Base-by-base conservation (phyloP, 2,113 vertebrate species). In the Crypturellus undulatus region DNA sequence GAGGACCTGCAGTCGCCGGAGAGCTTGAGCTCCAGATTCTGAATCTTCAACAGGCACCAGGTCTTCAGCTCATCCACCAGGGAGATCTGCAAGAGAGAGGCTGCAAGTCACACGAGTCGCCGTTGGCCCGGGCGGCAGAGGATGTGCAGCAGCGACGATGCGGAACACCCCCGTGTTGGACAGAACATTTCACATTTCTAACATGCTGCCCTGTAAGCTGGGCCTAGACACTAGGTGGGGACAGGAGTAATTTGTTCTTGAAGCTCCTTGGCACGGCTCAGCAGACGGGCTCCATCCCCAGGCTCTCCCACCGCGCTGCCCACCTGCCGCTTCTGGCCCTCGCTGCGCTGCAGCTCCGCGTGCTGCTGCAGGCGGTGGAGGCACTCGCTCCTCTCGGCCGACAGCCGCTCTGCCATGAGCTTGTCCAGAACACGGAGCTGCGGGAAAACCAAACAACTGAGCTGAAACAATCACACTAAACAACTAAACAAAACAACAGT, bases 11-110 rank as follows among this genome's bases (percentile, higher is more conserved):
- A 97, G 43, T 99, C 99, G 78, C 98, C 98, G 30, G 98, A 98
- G 90, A 99, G 97, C 80, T 97, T 98, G 58, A 98, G 91, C 96
- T 99, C 99, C 96, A 99, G 97, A 96, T 98, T 98, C 94, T 99
- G 99, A 94, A 99, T 99, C 98, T 99, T 99, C 81, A 99, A 96
- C 96, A 99, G 91, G 96, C 99, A 99, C 99, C 99, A 99, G 87
- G 97, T 98, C 98, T 99, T 99, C 96, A 99, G 97, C 92, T 99
- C 99, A 34, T 97, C 97, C 3, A 99, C 98, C 94, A 99, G 97
- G 15, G 98, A 99, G 20, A 96, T 97, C 99, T 99, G 88, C 71
- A 92, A 97, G 68, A 94, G 94, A 95, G 84, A 83, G 24, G 92
- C 65, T 21, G 20, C 62, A 15, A 68, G 47, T 90, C 22, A 90